Evolutionary conservation across 2,113 vertebrate species (phyloP).

Genomic region (Ondatra zibethicus): DNA sequence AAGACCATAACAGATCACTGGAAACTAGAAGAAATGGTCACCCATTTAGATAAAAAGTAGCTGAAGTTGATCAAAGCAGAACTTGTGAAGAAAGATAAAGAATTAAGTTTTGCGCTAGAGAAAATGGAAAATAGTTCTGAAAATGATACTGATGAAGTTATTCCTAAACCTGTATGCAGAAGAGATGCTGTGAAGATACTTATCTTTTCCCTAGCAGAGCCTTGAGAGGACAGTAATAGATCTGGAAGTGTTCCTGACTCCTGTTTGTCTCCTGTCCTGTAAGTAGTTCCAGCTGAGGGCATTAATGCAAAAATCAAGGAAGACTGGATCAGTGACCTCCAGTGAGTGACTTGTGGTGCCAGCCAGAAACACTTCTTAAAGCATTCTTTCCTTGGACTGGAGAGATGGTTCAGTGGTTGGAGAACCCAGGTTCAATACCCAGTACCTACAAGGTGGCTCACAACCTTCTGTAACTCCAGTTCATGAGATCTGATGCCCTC

Average conservation of each 20-base stretch:
- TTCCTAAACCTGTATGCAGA: slow-evolving; percentile 98
- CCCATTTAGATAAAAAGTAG: slow-evolving; percentile 96
- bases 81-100: slow-evolving; percentile 96
- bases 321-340: slow-evolving; percentile 97
- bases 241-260: slow-evolving; percentile 98
- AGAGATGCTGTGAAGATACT: slow-evolving; percentile 97
- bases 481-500: neutral
- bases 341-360: slow-evolving; percentile 90
- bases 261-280: slow-evolving; percentile 96
- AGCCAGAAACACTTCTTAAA: slow-evolving; percentile 68
- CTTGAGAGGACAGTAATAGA: slow-evolving; percentile 95
- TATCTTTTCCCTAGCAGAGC: slow-evolving; percentile 98
- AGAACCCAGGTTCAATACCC: neutral
- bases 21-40: slow-evolving; percentile 98
- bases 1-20: slow-evolving; percentile 98
- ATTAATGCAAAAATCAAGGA: slow-evolving; percentile 98
- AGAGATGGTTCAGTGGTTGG: neutral
- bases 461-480: neutral
- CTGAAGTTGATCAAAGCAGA: slow-evolving; percentile 97
- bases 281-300: slow-evolving; percentile 99
- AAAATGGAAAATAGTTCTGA: slow-evolving; percentile 99
- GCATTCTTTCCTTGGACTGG: neutral
- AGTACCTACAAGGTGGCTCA: neutral
- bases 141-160: slow-evolving; percentile 98
- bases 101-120: slow-evolving; percentile 95